Evolutionary conservation across 2,113 vertebrate species (phyloP).

Genomic region (Lipophrys pholis): DNA sequence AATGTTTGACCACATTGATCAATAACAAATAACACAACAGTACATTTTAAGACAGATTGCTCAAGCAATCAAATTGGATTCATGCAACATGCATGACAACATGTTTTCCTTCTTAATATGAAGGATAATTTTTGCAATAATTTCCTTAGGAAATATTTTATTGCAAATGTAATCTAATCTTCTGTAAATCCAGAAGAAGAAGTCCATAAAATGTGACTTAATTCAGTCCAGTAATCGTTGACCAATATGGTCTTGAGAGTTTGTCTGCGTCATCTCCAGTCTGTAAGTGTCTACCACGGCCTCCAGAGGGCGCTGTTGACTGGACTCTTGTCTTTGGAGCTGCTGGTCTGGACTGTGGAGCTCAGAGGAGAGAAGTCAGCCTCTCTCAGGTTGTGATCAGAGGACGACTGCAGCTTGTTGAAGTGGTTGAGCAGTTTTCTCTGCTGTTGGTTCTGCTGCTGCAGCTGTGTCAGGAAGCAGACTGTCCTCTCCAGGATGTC

Average conservation of each 20-base stretch:
- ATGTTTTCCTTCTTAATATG: slow-evolving; percentile 37
- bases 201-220: neutral
- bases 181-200: slow-evolving; percentile 49
- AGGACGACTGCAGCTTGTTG: slow-evolving; percentile 54
- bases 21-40: neutral
- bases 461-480: slow-evolving; percentile 60
- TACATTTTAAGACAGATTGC: slow-evolving; percentile 1
- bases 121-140: slow-evolving; percentile 28
- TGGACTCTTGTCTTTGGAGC: slow-evolving; percentile 45
- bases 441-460: slow-evolving; percentile 32
- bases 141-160: slow-evolving; percentile 44
- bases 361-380: slow-evolving; percentile 44
- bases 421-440: slow-evolving; percentile 57
- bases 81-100: slow-evolving; percentile 44
- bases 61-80: slow-evolving; percentile 17
- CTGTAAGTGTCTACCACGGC: neutral
- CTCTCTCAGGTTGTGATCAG: slow-evolving; percentile 40
- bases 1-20: slow-evolving; percentile 24
- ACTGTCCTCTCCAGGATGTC: slow-evolving; percentile 73
- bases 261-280: neutral
- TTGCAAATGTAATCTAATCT: neutral
- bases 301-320: too few relatives aligned
- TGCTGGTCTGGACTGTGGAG: slow-evolving; percentile 51
- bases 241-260: slow-evolving; percentile 51
- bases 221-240: slow-evolving; percentile 15